Conservation (phyloP, 1,140 invertebrate genomes). For the Homarus americanus region DNA sequence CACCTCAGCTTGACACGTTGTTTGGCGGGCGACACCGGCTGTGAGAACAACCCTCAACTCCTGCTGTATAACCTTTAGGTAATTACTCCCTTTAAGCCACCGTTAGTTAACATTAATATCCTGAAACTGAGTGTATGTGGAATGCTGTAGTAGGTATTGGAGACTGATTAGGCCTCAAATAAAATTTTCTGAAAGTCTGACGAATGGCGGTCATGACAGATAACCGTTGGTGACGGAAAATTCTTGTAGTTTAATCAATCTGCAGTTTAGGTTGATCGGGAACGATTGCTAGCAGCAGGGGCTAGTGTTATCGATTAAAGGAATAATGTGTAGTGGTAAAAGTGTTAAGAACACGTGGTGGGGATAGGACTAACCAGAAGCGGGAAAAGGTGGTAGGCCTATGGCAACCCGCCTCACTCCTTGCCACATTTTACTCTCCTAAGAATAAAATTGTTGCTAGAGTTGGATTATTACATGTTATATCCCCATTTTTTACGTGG, state of each 20-base stretch:
- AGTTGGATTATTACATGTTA: too few relatives aligned
- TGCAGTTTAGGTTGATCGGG: too few relatives aligned
- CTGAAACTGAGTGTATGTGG: neutral
- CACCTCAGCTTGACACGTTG: neutral
- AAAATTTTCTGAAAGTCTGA: neutral
- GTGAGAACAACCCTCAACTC: neutral
- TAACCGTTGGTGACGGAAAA: neutral
- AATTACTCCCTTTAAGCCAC: neutral
- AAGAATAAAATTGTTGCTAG: too few relatives aligned
- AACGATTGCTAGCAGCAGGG: too few relatives aligned
- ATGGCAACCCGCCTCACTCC: neutral
- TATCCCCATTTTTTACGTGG: neutral
- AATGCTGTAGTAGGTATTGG: too few relatives aligned
- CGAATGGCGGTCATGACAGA: constrained; percentile 7
- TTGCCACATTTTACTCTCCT: too few relatives aligned
- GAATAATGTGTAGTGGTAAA: neutral
- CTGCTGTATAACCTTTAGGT: neutral
- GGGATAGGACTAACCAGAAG: neutral
- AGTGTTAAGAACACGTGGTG: neutral
- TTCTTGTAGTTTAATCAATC: too few relatives aligned
- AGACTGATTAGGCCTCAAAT: neutral
- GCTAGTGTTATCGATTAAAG: too few relatives aligned
- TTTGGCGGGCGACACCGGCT: constrained; percentile 14
- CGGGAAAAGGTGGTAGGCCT: neutral
- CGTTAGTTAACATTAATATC: neutral